These are phyloP conservation scores for human DNA, from an alignment of 2,113 vertebrate species.

Conservation along the genomic window DNA sequence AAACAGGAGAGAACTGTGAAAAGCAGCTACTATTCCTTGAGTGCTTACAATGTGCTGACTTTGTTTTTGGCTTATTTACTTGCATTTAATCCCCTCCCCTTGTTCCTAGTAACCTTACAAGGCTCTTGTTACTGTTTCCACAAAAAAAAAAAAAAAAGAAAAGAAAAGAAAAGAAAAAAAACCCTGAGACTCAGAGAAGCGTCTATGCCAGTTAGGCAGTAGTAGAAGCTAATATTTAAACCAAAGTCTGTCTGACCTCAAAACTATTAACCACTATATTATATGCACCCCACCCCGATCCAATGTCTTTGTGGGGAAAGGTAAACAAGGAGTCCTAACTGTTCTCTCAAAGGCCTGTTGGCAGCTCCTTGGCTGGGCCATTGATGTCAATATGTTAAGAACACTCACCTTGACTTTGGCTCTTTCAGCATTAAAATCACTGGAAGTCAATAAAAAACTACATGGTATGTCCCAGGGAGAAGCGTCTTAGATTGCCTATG, in stretches of 20 bases:
- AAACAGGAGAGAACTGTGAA: not conserved
- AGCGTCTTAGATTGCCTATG: not conserved
- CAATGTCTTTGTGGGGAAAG: not conserved
- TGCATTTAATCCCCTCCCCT: not conserved
- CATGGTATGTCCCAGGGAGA: not conserved
- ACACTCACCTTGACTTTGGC: not conserved
- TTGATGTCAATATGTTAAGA: not conserved
- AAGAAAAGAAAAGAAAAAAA: too few species aligned
- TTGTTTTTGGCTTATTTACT: not conserved
- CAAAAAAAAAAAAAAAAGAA: too few species aligned
- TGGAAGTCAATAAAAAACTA: constrained; percentile 9
- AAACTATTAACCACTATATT: not conserved
- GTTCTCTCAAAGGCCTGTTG: not conserved
- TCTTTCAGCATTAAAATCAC: not conserved
- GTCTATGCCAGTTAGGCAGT: not conserved
- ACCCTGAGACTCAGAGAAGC: not conserved
- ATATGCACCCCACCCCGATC: accelerated
- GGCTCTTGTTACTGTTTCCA: not conserved
- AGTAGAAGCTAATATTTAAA: constrained; percentile 5
- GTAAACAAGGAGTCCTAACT: not conserved
- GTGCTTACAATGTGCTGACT: not conserved
- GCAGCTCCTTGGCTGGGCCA: not conserved
- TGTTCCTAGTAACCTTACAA: not conserved
- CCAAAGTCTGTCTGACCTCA: not conserved
- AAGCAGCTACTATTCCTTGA: not conserved